Evolutionary conservation across 2,113 vertebrate genomes (phyloP).

Genomic region (Desmodus rotundus): DNA sequence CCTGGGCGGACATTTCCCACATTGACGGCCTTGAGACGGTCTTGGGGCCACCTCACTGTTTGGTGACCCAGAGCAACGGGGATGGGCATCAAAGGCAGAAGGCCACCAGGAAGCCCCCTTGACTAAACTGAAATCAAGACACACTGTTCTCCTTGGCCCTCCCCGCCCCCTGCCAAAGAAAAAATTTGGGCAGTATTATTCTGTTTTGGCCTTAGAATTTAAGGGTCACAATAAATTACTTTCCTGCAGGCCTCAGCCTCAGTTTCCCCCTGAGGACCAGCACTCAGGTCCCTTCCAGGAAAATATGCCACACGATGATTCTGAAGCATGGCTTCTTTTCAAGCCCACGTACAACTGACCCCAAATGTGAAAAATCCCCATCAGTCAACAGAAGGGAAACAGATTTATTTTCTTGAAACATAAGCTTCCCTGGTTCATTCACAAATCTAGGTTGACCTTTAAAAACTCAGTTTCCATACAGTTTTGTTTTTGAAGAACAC

Average conservation of each 20-base stretch:
- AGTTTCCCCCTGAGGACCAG: neutral
- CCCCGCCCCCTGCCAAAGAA: neutral
- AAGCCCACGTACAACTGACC: neutral
- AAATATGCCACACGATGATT: neutral
- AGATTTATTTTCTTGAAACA: neutral
- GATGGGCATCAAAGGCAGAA: neutral
- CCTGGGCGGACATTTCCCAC: too few species aligned
- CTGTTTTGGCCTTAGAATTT: neutral
- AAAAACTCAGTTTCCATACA: neutral
- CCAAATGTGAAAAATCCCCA: neutral
- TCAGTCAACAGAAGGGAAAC: neutral
- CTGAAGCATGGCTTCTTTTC: neutral
- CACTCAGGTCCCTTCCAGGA: neutral
- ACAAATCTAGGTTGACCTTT: neutral
- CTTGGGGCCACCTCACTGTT: neutral
- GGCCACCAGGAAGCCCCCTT: neutral
- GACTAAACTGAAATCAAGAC: neutral
- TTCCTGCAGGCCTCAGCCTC: neutral
- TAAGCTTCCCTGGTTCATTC: neutral
- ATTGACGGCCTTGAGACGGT: neutral
- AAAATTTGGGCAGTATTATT: neutral
- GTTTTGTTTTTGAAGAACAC: neutral
- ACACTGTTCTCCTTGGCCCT: neutral
- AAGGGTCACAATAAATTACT: neutral
- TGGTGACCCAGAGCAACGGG: fast-evolving